Evolutionary conservation across 2,888 invertebrate species (phyloP).

Genomic region (Papilio demoleus): DNA sequence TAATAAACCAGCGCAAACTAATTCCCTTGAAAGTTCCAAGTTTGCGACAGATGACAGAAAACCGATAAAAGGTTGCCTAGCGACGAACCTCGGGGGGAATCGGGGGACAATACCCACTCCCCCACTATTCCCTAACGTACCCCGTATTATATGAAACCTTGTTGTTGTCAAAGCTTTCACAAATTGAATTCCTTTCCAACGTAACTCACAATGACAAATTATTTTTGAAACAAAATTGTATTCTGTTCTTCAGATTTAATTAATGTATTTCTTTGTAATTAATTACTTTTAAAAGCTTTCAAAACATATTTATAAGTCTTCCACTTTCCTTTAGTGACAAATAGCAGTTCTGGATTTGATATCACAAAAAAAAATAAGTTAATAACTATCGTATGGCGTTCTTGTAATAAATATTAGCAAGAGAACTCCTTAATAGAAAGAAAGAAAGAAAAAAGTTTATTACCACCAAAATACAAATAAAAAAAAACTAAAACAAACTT

Average conservation of each 20-base stretch:
- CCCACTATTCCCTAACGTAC: neutral
- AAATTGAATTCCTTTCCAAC: constrained; percentile 29
- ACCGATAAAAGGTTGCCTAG: constrained; percentile 42
- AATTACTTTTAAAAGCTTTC: too few species aligned
- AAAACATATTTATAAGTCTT: too few species aligned
- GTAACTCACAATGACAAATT: constrained; percentile 23
- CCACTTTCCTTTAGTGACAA: too few species aligned
- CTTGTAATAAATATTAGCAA: neutral
- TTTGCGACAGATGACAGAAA: constrained; percentile 43
- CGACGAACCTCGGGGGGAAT: constrained; percentile 19
- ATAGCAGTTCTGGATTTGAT: too few species aligned
- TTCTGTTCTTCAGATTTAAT: neutral
- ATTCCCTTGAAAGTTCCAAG: constrained; percentile 26
- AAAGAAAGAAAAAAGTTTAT: too few species aligned
- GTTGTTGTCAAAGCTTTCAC: constrained; percentile 19
- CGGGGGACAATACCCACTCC: neutral
- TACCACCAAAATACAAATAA: too few species aligned
- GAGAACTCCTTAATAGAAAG: neutral
- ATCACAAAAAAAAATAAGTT: too few species aligned
- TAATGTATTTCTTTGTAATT: neutral
- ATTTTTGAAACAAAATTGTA: neutral
- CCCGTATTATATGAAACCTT: constrained; percentile 10
- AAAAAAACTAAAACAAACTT: too few species aligned
- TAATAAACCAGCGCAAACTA: constrained; percentile 14
- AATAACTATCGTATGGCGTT: too few species aligned